Conservation (phyloP, 2,888 invertebrate species). For the Eulithis prunata region DNA sequence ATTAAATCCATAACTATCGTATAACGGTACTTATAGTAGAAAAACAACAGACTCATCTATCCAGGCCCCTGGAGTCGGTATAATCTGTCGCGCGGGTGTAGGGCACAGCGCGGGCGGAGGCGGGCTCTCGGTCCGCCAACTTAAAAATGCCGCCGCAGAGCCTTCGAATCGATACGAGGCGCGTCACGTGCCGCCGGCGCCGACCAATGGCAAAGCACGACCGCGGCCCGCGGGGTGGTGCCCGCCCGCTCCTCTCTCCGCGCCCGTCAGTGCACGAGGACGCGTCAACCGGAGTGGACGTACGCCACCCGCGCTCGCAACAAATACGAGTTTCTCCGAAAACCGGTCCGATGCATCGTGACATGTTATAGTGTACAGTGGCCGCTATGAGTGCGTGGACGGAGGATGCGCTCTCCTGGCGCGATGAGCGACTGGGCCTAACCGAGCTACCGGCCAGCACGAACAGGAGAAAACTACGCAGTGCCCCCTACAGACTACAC, state of each 20-base stretch:
- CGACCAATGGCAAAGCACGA: conserved; percentile 75
- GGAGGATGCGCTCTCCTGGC: conserved; percentile 79
- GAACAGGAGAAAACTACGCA: conserved; percentile 81
- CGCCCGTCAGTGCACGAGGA: conserved; percentile 76
- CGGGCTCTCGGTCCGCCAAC: conserved; percentile 83
- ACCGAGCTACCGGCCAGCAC: conserved; percentile 68
- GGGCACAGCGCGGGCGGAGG: conserved; percentile 74
- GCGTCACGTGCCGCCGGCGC: conserved; percentile 86
- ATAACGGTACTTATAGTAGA: neutral
- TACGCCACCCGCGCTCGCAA: conserved; percentile 45
- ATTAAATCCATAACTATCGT: too few species aligned
- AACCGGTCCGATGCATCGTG: conserved; percentile 76
- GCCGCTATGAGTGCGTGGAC: conserved; percentile 79
- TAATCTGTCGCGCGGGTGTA: conserved; percentile 63
- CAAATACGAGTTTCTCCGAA: conserved; percentile 67
- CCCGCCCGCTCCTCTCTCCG: conserved; percentile 50
- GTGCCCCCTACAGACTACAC: conserved; percentile 87
- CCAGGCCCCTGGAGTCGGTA: conserved; percentile 28
- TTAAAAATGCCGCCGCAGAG: conserved; percentile 93
- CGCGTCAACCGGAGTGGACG: conserved; percentile 60
- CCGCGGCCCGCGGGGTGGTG: conserved; percentile 56
- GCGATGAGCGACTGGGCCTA: conserved; percentile 75
- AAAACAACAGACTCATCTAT: conserved; percentile 39
- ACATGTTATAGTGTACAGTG: conserved; percentile 76
- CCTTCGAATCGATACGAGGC: conserved; percentile 91